Evolutionary conservation across 2,797 vertebrate species (phyloP), one percentile per base, ranked within the genome.

Genomic region (Lepidocolaptes lacrymiger): DNA sequence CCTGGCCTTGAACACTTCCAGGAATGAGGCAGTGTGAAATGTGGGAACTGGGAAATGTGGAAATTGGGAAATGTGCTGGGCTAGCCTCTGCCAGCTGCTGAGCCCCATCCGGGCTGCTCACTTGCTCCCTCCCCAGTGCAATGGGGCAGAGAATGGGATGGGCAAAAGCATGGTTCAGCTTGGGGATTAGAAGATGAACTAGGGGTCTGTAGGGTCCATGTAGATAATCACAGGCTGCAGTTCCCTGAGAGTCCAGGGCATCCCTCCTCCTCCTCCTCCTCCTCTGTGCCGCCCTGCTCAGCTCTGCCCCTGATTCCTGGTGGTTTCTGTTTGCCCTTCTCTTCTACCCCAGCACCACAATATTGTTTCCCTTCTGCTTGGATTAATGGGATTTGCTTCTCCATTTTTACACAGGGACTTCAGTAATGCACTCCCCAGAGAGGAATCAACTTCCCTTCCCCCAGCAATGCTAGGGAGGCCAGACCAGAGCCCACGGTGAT

Each of bases 401-500:
- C 55, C 44, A 2, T 81, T 87, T 58, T 54, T 88, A 68, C 84
- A 76, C 41, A 43, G 64, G 39, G 74, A 51, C 46, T 92, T 84
- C 62, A 92, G 74, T 75, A 95, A 93, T 5, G 62, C 9, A 7
- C n/a, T 78, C 89, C 48, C 92, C 32, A 32, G 84, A 49, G 93
- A 79, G 48, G 23, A 79, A 68, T 76, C 76, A 76, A 89, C 46
- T 81, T 83, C 34, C 37, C 56, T 59, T 63, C 41, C 68, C 39
- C 72, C 64, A 66, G 55, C 75, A 80, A 48, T 34, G 56, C 61
- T 71, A 72, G 64, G 48, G 34, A 80, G 69, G 63, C 54, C 85
- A 55, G 88, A 36, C 2, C 64, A 90, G 83, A 81, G 66, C 56
- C 32, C 69, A 67, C 1, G 3, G 51, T 52, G 64, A 90, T 39